These are phyloP conservation scores for Bufo bufo DNA, from an alignment of 2,113 vertebrate genomes.

Conservation along the genomic window DNA sequence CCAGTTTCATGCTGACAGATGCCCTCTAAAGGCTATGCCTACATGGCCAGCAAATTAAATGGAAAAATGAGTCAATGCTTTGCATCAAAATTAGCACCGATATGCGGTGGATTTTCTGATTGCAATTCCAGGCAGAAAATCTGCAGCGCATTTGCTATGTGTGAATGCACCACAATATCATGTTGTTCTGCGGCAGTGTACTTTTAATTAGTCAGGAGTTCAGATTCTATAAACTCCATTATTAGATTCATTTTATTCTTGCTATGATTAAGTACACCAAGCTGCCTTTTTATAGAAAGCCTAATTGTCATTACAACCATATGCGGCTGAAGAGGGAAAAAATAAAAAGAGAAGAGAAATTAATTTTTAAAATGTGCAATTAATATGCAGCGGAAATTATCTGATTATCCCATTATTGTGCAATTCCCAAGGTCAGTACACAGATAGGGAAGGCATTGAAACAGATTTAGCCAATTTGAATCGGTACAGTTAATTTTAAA, in stretches of 20 bases:
- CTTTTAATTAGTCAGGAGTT: slow-evolving; percentile 41
- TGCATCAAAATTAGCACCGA: too few species aligned
- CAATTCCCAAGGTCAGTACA: slow-evolving; percentile 47
- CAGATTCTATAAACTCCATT: slow-evolving; percentile 25
- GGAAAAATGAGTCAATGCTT: too few species aligned
- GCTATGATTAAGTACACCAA: slow-evolving; percentile 45
- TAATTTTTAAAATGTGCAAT: slow-evolving; percentile 48
- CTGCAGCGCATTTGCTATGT: too few species aligned
- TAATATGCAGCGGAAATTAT: slow-evolving; percentile 50
- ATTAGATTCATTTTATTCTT: slow-evolving; percentile 53
- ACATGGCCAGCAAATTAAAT: too few species aligned
- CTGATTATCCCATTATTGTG: slow-evolving; percentile 47
- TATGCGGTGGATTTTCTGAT: too few species aligned
- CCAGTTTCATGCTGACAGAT: too few species aligned
- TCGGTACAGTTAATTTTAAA: background rate
- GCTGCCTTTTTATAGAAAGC: slow-evolving; percentile 32
- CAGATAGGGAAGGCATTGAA: background rate
- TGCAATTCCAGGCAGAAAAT: too few species aligned
- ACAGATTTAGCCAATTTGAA: slow-evolving; percentile 14
- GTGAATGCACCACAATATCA: background rate
- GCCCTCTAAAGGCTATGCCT: too few species aligned
- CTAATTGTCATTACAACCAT: slow-evolving; percentile 44
- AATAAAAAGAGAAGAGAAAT: slow-evolving; percentile 14
- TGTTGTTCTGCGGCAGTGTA: background rate
- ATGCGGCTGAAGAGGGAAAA: background rate